Base-by-base conservation (phyloP, 2,113 vertebrate species). In the Phylloscopus whistleri region DNA sequence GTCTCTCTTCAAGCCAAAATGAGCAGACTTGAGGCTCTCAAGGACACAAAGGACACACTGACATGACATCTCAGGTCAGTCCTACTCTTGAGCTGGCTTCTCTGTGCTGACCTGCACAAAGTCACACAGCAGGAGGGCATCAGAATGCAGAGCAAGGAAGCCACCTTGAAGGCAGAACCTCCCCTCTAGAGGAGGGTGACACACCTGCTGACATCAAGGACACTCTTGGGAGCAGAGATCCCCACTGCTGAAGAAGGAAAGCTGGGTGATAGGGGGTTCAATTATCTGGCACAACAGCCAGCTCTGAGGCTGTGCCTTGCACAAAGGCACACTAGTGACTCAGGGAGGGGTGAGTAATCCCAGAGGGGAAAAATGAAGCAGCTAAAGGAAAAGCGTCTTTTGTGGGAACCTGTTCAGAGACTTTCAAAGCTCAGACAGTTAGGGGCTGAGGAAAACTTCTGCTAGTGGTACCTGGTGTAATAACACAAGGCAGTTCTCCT, bases 91-190 rank as follows among this genome's bases (percentile, higher is more conserved):
- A 37, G 43, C 28, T 59, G 62, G 76, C 53, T 76, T 58, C 39
- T 73, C 52, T 23, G 16, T 76, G 43, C 76, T 80, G 63, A 53
- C 76, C 44, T 39, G 43, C 68, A 70, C 18, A 13, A 85, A 59
- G 59, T 74, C 53, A 46, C 22, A 9, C 37, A 66, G 43, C 31
- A 55, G 43, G 19, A 87, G 16, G 13, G 27, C 66, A 63, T 43
- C n/a, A 58, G 89, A 72, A 92, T 14, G 13, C 39, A 49, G 39
- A 90, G 51, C 28, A 60, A 90, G 31, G 23, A 89, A 92, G 79
- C 37, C 20, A n/a, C 59, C 26, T 18, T 17, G 46, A 86, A 72
- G 41, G 63, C 51, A 63, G 56, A 84, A 59, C 37, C 33, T 78
- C 33, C 23, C 3, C 52, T 39, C 24, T 28, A 35, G 33, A 51